Conservation (phyloP, 92 coral and sea anemone genomes). For the Pocillopora meandrina region DNA sequence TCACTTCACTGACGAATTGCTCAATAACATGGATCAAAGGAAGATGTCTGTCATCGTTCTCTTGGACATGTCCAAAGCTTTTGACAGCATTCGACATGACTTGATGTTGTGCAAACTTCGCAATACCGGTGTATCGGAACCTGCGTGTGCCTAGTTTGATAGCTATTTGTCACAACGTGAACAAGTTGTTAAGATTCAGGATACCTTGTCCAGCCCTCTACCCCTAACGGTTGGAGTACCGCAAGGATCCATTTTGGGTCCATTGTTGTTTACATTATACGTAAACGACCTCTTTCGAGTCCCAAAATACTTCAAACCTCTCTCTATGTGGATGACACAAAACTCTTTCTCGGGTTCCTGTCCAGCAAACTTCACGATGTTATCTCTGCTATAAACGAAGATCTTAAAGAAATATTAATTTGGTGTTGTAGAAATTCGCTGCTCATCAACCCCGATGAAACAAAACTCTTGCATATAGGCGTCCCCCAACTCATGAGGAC, state of each 20-base stretch:
- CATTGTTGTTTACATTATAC: no score
- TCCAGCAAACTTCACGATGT: constrained; percentile 21
- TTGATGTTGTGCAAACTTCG: constrained; percentile 28
- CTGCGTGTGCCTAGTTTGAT: constrained; percentile 17
- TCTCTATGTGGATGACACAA: constrained; percentile 44
- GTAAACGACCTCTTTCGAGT: constrained; percentile 41
- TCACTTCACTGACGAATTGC: constrained; percentile 39
- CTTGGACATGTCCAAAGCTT: constrained; percentile 52
- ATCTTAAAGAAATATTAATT: constrained; percentile 4
- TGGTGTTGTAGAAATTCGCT: no score
- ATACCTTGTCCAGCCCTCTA: no score
- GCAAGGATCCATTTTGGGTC: no score
- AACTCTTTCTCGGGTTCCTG: constrained; percentile 42
- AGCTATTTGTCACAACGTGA: constrained; percentile 17
- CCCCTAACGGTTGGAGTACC: no score
- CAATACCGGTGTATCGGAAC: constrained; percentile 28
- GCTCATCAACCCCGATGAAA: no score
- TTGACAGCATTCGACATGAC: constrained; percentile 37
- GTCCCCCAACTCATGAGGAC: no score
- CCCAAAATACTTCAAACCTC: constrained; percentile 32
- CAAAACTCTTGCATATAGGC: no score
- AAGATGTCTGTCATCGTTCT: neutral
- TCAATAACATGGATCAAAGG: neutral
- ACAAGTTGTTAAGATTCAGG: neutral
- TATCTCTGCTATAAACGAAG: constrained; percentile 31